A percentile compares a stretch with the other conserved stretches of the same genome.
phyloP scores from a whole-genome alignment of 2,797 vertebrate genomes.

The Cetoscarus ocellatus region DNA sequence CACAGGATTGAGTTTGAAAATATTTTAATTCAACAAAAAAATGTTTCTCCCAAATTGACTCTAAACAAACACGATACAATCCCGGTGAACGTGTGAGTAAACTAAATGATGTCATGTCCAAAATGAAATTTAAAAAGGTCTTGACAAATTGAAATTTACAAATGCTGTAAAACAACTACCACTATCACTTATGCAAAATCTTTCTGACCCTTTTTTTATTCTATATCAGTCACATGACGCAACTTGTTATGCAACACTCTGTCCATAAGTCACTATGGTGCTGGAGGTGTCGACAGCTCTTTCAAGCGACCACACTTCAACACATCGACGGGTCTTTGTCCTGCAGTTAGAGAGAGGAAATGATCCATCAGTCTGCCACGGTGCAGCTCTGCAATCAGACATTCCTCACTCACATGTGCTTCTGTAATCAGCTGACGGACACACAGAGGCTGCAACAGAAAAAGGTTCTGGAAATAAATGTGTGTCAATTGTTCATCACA shows the following conservation, averaged over 20 bases:
- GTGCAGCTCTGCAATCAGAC: constrained; percentile 46
- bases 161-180: no score
- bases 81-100: no score
- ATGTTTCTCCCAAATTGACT: no score
- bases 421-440: constrained; percentile 56
- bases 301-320: constrained; percentile 57
- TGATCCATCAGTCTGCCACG: constrained; percentile 56
- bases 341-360: constrained; percentile 56
- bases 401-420: constrained; percentile 65
- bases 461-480: background rate
- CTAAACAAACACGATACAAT: no score
- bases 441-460: background rate
- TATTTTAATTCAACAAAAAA: no score
- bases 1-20: no score
- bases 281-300: constrained; percentile 54
- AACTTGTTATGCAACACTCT: constrained; percentile 15
- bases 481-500: background rate
- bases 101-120: background rate
- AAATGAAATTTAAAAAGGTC: no score
- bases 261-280: constrained; percentile 23
- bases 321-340: constrained; percentile 63
- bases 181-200: background rate
- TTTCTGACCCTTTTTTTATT: constrained; percentile 1
- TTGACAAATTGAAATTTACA: no score
- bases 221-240: background rate